These are phyloP conservation scores for Quadroppia sp. DNA, from an alignment of 2,888 invertebrate species.

Conservation along the genomic window DNA sequence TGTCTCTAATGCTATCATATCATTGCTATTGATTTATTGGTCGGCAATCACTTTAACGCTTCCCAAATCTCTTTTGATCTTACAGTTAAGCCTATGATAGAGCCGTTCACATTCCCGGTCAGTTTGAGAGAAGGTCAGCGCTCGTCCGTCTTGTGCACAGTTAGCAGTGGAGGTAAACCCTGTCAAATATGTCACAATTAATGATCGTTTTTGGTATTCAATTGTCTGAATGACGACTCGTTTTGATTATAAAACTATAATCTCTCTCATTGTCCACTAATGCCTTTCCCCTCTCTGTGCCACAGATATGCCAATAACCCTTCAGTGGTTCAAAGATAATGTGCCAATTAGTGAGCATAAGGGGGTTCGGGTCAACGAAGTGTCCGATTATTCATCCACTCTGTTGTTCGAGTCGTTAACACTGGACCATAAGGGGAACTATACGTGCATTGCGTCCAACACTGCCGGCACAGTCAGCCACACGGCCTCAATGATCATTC, in stretches of 20 bases:
- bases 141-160: slow-evolving; percentile 53
- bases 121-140: slow-evolving; percentile 56
- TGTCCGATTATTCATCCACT: slow-evolving; percentile 51
- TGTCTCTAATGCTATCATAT: not conserved
- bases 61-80: slow-evolving; percentile 22
- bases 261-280: slow-evolving; percentile 45
- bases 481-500: slow-evolving; percentile 50
- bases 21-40: not conserved
- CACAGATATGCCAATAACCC: slow-evolving; percentile 50
- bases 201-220: not conserved
- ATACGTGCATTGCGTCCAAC: slow-evolving; percentile 51
- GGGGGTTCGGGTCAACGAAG: slow-evolving; percentile 45
- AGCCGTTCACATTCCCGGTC: slow-evolving; percentile 47
- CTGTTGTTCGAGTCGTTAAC: slow-evolving; percentile 51
- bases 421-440: slow-evolving; percentile 51
- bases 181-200: not conserved
- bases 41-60: not conserved
- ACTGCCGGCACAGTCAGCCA: slow-evolving; percentile 50
- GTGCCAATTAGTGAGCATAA: slow-evolving; percentile 39
- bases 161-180: slow-evolving; percentile 50
- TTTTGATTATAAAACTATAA: not conserved
- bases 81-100: slow-evolving; percentile 64
- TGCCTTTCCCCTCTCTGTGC: not conserved
- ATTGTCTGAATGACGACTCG: not conserved
- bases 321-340: slow-evolving; percentile 53